Percentiles rank a stretch among this genome's conserved stretches.
Evolutionary conservation across 2,888 invertebrate genomes (phyloP).

Genomic region (Melieria crassipennis): DNA sequence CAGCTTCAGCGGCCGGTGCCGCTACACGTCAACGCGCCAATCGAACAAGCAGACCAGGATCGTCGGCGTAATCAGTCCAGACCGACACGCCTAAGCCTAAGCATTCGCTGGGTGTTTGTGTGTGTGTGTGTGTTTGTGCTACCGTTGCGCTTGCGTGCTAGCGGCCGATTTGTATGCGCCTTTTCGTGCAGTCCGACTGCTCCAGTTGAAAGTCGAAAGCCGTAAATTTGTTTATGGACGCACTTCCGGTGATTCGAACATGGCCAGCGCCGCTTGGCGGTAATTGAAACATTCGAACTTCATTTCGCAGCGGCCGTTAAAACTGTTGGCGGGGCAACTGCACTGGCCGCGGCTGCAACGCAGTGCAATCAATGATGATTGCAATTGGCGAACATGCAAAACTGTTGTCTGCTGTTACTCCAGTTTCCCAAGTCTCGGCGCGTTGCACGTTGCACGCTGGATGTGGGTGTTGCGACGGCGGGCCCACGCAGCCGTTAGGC

Average conservation of each 20-base stretch:
- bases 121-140: slow-evolving; percentile 8
- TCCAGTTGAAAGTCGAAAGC: slow-evolving; percentile 45
- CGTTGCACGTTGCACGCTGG: background rate
- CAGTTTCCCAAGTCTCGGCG: slow-evolving; percentile 11
- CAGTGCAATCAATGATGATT: slow-evolving; percentile 30
- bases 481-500: slow-evolving; percentile 5
- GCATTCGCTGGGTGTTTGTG: slow-evolving; percentile 35
- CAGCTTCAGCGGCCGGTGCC: no score
- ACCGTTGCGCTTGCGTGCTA: slow-evolving; percentile 17
- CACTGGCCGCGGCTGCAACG: no score
- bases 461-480: slow-evolving; percentile 26
- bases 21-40: no score
- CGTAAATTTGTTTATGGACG: slow-evolving; percentile 47
- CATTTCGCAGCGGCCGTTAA: slow-evolving; percentile 10
- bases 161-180: slow-evolving; percentile 15
- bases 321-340: background rate
- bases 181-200: slow-evolving; percentile 19
- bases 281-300: slow-evolving; percentile 16
- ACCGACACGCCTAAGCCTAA: slow-evolving; percentile 35
- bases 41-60: no score
- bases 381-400: slow-evolving; percentile 27
- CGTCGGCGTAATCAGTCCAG: slow-evolving; percentile 5
- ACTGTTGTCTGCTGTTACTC: slow-evolving; percentile 14
- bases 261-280: background rate
- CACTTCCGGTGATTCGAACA: slow-evolving; percentile 42